phyloP scores from a whole-genome alignment of 2,113 vertebrate species.

The Craseonycteris thonglongyai region DNA sequence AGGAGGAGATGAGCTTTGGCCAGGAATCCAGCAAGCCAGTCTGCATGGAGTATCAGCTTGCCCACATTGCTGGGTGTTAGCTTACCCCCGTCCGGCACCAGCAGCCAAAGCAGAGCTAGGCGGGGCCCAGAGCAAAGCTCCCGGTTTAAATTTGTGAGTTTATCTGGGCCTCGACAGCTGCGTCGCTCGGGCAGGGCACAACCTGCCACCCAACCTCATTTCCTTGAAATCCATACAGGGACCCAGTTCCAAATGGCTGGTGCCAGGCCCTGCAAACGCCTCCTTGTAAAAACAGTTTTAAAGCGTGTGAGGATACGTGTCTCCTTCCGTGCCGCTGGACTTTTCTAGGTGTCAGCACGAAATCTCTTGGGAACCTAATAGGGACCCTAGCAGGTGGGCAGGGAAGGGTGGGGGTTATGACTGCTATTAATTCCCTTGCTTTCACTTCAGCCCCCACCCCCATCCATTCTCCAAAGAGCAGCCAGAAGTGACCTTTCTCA shows the following conservation, averaged over 20 bases:
- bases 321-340: conserved; percentile 33
- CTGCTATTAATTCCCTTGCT: neutral
- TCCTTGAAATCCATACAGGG: conserved; percentile 78
- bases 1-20: neutral
- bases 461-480: neutral
- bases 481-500: neutral
- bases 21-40: neutral
- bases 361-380: neutral
- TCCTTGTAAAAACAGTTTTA: conserved; percentile 75
- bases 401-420: conserved; percentile 44
- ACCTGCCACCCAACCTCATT: conserved; percentile 72
- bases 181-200: conserved; percentile 64
- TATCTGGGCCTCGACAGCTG: conserved; percentile 76
- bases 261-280: conserved; percentile 63
- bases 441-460: neutral
- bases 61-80: neutral
- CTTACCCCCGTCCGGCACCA: conserved; percentile 33
- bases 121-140: neutral
- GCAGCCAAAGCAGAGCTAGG: conserved; percentile 19
- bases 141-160: conserved; percentile 53
- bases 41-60: conserved; percentile 17
- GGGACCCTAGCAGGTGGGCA: conserved; percentile 63
- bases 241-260: conserved; percentile 65
- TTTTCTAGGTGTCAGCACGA: conserved; percentile 55
- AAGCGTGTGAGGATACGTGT: conserved; percentile 64